Evolutionary conservation across 1,140 invertebrate species (phyloP), one percentile per base, ranked within the genome.

Genomic region (Polyergus mexicanus): DNA sequence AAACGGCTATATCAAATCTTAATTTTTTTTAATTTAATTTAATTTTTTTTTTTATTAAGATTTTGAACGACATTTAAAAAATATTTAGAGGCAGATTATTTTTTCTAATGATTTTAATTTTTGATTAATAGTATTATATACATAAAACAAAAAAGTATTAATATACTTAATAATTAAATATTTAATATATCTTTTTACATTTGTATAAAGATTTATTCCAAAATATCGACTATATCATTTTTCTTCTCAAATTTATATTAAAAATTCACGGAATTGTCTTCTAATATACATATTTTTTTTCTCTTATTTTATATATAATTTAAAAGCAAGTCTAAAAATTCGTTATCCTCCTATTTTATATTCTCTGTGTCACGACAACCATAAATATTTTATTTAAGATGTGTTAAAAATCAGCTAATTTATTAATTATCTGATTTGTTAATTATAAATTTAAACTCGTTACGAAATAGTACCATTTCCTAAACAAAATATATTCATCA

Each of bases 11-110:
- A 38, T 38, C 38, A 35, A 47, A 71, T 54, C 69, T 7, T 56
- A 72, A 56, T 72, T 47, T 72, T 56, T 13, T 16, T n/a, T 75
- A 58, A 74, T 74, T 11, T 74, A 56, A 56, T 56, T 38, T 38
- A 38, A 38, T 38, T 38, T 8, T 38, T 28, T 28, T 58, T 56
- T 74, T n/a, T n/a, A 56, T 74, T 58, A 38, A 38, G 11, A 1
- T 22, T 13, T 6, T 32, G 22, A 25, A 35, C 25, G 8, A 6
- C 7, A 25, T 28, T 58, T 38, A 22, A 7, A 74, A 7, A 38
- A 58, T 56, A 58, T 58, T 58, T 58, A 32, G n/a, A 38, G 13
- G 19, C 38, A 74, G n/a, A 35, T 11, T 74, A 19, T 32, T 32
- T 32, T 2, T 4, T 32, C 32, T 32, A 32, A 0, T 32, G 32